Evolutionary conservation across 1,140 invertebrate genomes (phyloP), one percentile per base, ranked within the genome.

Genomic region (Pollicipes pollicipes): DNA sequence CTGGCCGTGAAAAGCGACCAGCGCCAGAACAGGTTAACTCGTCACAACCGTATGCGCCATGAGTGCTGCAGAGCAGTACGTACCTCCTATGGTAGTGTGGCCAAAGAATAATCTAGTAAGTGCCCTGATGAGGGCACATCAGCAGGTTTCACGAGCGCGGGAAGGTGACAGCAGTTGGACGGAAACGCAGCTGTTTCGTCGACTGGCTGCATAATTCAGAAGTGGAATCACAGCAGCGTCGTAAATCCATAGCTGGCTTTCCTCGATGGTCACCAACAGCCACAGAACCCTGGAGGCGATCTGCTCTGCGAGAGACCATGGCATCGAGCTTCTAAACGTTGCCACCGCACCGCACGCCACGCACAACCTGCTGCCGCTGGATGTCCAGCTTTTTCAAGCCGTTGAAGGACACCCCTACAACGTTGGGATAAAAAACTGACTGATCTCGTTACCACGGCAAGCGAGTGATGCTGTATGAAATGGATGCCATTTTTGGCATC

Each of bases 331-430:
- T 72, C 72, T 81, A 13, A n/a, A 77, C 79, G 27, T 74, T 82
- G 27, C 77, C 77, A 17, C 78, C 79, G 13, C 78, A 81, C 69
- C 76, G 75, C n/a, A n/a, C n/a, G n/a, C n/a, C 37, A 77, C 77
- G 30, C 79, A 81, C 70, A 79, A 80, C 72, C 66, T 82, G 30
- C 82, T 83, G 72, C 82, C 81, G 0, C 72, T 84, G 0, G 82
- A 84, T 72, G 75, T 79, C n/a, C 0, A 75, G 76, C 13, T 75
- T 83, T 13, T 80, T 74, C 75, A 76, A 75, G 0, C 77, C 79
- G 13, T 79, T 81, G 24, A 81, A 82, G n/a, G 72, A 26, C 27
- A 45, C n/a, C 32, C 70, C 6, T 74, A 74, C 68, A 75, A 75
- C 70, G 35, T 69, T 24, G 72, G 72, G 45, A 73, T 72, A 66